These are phyloP conservation scores for Acleris holmiana DNA, from an alignment of 2,888 invertebrate species.

Conservation along the genomic window DNA sequence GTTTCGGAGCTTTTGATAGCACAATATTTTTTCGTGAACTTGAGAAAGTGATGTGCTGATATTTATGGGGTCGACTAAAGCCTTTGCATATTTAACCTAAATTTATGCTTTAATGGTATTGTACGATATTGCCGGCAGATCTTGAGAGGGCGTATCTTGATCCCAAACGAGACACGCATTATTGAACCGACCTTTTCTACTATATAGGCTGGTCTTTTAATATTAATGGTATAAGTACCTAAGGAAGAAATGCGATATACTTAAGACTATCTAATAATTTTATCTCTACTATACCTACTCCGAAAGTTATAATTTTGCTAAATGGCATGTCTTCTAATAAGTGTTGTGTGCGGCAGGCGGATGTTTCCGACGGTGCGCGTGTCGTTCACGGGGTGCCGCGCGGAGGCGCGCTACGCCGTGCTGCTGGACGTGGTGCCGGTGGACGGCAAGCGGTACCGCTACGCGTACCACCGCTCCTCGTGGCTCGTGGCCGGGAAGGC, in stretches of 20 bases:
- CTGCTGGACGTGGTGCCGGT: conserved; percentile 98
- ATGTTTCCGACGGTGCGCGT: conserved; percentile 99
- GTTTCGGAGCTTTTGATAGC: conserved; percentile 37
- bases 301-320: conserved; percentile 1
- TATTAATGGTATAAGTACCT: no score
- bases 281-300: no score
- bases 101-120: neutral
- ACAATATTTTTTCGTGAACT: conserved; percentile 31
- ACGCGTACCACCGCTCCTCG: conserved; percentile 98
- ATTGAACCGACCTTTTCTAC: no score
- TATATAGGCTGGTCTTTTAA: no score
- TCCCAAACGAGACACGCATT: no score
- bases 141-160: no score
- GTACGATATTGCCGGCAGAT: neutral
- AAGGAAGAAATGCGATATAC: no score
- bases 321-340: conserved; percentile 32
- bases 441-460: conserved; percentile 97
- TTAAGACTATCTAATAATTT: no score
- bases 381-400: conserved; percentile 93
- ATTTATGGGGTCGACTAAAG: conserved; percentile 23
- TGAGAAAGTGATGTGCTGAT: conserved; percentile 21
- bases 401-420: conserved; percentile 95
- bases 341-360: conserved; percentile 86
- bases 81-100: conserved; percentile 19
- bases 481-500: conserved; percentile 99